Conservation (phyloP, 1,140 invertebrate genomes). For the Anastrepha obliqua region DNA sequence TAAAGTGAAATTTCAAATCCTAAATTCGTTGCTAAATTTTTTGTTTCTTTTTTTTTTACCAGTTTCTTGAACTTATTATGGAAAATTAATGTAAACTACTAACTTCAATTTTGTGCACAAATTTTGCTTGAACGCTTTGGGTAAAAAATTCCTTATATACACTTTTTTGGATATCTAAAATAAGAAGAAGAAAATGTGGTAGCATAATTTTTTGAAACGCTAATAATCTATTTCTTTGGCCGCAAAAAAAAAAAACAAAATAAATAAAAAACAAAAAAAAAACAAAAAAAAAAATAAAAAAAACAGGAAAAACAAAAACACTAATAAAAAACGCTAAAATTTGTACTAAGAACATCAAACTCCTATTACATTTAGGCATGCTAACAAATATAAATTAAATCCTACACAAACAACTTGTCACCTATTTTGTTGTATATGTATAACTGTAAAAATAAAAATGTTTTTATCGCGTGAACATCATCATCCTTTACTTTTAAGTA, state of each 20-base stretch:
- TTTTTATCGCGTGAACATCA: conserved; percentile 4
- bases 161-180: background rate
- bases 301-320: background rate
- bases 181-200: background rate
- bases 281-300: background rate
- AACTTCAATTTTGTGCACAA: conserved; percentile 22
- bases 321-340: background rate
- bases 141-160: conserved; percentile 33
- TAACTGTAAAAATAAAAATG: background rate
- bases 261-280: background rate
- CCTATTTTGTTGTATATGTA: background rate
- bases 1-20: background rate
- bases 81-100: background rate
- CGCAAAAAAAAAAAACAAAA: background rate
- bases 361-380: conserved; percentile 39
- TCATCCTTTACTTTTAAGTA: conserved; percentile 38
- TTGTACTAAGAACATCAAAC: background rate
- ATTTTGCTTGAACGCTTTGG: background rate
- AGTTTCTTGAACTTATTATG: background rate
- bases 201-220: background rate
- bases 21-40: background rate
- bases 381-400: conserved; percentile 15
- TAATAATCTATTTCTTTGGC: background rate
- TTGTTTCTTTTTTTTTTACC: background rate
- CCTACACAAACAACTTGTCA: background rate